A percentile compares a stretch with the other conserved stretches of the same genome.
These are phyloP conservation scores for Carassius carassius DNA, from an alignment of 2,113 vertebrate species.

Conservation along the genomic window DNA sequence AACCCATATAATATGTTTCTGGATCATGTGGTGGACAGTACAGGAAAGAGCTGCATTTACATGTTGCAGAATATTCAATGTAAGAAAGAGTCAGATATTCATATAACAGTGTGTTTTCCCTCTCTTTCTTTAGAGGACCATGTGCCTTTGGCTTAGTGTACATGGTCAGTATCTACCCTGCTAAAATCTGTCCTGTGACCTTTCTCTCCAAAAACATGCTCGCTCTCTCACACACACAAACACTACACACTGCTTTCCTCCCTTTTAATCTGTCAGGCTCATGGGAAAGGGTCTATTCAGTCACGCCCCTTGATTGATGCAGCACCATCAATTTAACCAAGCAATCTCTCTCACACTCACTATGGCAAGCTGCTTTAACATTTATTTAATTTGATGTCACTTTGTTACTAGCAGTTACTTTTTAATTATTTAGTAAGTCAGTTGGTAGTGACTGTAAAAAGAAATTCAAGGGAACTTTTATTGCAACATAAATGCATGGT, in stretches of 20 bases:
- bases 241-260: background rate
- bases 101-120: background rate
- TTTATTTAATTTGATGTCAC: background rate
- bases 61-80: background rate
- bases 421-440: background rate
- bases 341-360: conserved; percentile 14
- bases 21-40: background rate
- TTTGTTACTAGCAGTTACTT: background rate
- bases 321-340: conserved; percentile 51
- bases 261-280: conserved; percentile 49
- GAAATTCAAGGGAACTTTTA: background rate
- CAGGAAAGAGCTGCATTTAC: background rate
- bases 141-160: background rate
- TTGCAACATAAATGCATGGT: background rate
- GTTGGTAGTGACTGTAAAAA: background rate
- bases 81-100: background rate
- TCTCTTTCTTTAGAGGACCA: background rate
- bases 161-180: background rate
- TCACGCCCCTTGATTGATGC: conserved; percentile 54
- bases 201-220: conserved; percentile 3
- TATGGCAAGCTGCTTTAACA: conserved; percentile 1
- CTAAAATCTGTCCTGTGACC: conserved; percentile 20
- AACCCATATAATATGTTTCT: background rate
- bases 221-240: conserved; percentile 8
- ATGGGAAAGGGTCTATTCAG: conserved; percentile 43